These are phyloP conservation scores for Hephaestus fuliginosus DNA, from an alignment of 2,797 vertebrate species.

Conservation along the genomic window DNA sequence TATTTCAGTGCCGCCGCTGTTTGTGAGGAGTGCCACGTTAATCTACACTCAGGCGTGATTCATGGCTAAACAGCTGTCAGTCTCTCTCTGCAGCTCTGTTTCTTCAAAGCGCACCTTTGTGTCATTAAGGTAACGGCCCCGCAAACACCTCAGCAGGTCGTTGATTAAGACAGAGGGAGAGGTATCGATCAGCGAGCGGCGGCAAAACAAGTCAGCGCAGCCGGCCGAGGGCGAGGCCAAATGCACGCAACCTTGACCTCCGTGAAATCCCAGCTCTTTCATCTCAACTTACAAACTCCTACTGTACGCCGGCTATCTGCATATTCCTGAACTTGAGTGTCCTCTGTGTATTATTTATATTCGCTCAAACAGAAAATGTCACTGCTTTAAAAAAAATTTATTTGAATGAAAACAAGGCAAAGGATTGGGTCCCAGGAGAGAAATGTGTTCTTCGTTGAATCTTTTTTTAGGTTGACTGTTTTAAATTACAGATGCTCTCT, in stretches of 20 bases:
- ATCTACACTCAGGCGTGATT: conserved; percentile 72
- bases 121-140: conserved; percentile 70
- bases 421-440: conserved; percentile 70
- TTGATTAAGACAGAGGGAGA: conserved; percentile 74
- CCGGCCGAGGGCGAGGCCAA: conserved; percentile 43
- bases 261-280: conserved; percentile 24
- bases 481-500: conserved; percentile 84
- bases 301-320: conserved; percentile 34
- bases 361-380: conserved; percentile 68
- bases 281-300: conserved; percentile 39
- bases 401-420: conserved; percentile 77
- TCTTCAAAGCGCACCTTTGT: conserved; percentile 66
- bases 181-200: conserved; percentile 67
- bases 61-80: conserved; percentile 68
- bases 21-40: conserved; percentile 54
- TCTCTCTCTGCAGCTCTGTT: conserved; percentile 62
- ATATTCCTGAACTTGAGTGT: conserved; percentile 44
- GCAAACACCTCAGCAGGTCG: conserved; percentile 64
- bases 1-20: conserved; percentile 64
- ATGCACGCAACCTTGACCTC: conserved; percentile 63
- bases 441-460: conserved; percentile 68
- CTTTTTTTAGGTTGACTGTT: conserved; percentile 82
- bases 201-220: conserved; percentile 57
- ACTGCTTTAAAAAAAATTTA: conserved; percentile 57
- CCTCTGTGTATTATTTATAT: conserved; percentile 69